Conservation (phyloP, 2,113 vertebrate genomes). For the Nerophis lumbriciformis region DNA sequence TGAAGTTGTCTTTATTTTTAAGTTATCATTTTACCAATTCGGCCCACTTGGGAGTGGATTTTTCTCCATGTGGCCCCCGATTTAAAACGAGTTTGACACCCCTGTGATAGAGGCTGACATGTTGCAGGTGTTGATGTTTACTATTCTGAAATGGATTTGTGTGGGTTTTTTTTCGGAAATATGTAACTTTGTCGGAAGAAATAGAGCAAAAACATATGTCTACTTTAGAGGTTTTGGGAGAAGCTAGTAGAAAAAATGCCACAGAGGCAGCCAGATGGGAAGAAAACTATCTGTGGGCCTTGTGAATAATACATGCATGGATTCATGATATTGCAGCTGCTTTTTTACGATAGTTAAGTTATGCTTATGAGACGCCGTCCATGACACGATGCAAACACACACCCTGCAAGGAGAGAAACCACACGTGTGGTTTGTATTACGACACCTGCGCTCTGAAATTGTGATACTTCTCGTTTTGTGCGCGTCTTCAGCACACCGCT, state of each 20-base stretch:
- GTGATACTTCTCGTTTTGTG: constrained; percentile 5
- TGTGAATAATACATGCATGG: constrained; percentile 58
- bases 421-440: constrained; percentile 10
- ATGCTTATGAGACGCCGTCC: constrained; percentile 20
- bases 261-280: constrained; percentile 3
- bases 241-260: not conserved
- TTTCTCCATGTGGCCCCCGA: no score
- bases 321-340: constrained; percentile 38
- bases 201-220: no score
- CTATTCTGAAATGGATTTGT: constrained; percentile 14
- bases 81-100: no score
- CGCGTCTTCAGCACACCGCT: constrained; percentile 16
- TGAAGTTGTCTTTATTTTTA: no score
- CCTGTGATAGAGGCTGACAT: not conserved
- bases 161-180: no score
- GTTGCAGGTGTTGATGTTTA: constrained; percentile 31
- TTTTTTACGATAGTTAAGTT: constrained; percentile 52
- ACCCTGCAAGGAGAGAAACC: constrained; percentile 1
- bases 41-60: no score
- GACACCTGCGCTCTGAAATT: not conserved
- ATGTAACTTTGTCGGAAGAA: no score
- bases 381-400: constrained; percentile 1
- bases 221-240: not conserved
- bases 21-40: no score
- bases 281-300: constrained; percentile 15